Percentiles rank a stretch among this genome's conserved stretches.
Conservation (phyloP, 1,140 invertebrate genomes). For the Aphidius ervi region DNA sequence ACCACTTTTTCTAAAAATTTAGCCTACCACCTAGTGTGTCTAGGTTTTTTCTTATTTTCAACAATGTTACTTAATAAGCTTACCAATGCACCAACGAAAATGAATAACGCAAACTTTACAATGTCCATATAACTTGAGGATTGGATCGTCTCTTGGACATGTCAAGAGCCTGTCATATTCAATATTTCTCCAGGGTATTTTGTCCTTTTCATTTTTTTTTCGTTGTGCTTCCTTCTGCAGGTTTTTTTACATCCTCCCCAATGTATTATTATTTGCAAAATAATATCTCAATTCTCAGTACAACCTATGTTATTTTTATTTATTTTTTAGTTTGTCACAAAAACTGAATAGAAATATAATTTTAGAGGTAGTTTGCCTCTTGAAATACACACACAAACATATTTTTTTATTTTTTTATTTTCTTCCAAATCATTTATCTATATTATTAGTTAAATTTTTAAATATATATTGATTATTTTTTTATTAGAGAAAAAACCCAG, state of each 20-base stretch:
- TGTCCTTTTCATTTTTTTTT: constrained; percentile 18
- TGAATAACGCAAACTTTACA: constrained; percentile 20
- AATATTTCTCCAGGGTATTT: constrained; percentile 30
- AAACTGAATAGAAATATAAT: no score
- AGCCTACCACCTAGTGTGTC: constrained; percentile 24
- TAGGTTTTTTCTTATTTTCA: constrained; percentile 27
- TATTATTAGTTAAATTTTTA: no score
- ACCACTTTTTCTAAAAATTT: constrained; percentile 28
- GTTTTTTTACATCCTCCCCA: constrained; percentile 22
- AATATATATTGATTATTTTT: no score
- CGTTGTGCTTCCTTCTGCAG: constrained; percentile 18
- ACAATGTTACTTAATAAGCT: constrained; percentile 53
- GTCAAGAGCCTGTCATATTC: constrained; percentile 50
- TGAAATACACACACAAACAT: no score
- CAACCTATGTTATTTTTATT: no score
- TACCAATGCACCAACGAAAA: constrained; percentile 46
- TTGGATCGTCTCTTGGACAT: constrained; percentile 32
- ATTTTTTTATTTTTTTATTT: no score
- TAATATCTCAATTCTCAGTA: constrained; percentile 37
- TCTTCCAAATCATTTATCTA: no score
- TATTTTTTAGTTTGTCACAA: no score
- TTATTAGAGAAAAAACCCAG: no score
- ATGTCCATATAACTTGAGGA: no score
- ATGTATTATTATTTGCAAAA: constrained; percentile 46
- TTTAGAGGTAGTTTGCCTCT: no score